These are phyloP conservation scores for Caradrina clavipalpis DNA, from an alignment of 2,888 invertebrate species.

Conservation along the genomic window DNA sequence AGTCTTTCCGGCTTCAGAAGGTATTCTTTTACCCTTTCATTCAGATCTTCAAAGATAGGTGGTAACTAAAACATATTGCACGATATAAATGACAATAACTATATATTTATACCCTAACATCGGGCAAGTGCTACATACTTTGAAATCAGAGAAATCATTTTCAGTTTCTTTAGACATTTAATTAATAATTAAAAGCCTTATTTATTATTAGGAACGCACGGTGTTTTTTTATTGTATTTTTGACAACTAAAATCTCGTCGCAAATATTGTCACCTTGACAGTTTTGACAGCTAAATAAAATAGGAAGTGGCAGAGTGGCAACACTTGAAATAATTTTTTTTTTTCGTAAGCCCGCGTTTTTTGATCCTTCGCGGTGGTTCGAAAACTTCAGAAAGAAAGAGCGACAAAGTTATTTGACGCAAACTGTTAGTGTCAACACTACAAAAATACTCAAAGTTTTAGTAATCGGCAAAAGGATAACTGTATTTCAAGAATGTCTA, in stretches of 20 bases:
- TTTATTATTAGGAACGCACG: slow-evolving; percentile 4
- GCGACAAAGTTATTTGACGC: too few relatives aligned
- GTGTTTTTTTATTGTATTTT: slow-evolving; percentile 39
- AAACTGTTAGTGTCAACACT: too few relatives aligned
- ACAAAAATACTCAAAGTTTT: not conserved
- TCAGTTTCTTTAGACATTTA: slow-evolving; percentile 74
- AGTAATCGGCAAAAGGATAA: slow-evolving; percentile 25
- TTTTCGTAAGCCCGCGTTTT: too few relatives aligned
- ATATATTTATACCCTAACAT: not conserved
- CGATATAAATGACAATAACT: not conserved
- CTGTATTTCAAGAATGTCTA: not conserved
- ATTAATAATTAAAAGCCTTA: slow-evolving; percentile 2
- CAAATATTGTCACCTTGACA: not conserved
- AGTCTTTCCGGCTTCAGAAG: slow-evolving; percentile 93
- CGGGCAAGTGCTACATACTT: slow-evolving; percentile 64
- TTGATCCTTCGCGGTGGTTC: too few relatives aligned
- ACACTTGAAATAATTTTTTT: too few relatives aligned
- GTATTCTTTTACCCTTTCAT: slow-evolving; percentile 92
- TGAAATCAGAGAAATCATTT: slow-evolving; percentile 77
- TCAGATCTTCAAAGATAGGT: slow-evolving; percentile 92
- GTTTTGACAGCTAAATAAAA: slow-evolving; percentile 15
- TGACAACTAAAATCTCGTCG: slow-evolving; percentile 11
- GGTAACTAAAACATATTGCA: slow-evolving; percentile 86
- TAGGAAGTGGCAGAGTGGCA: slow-evolving; percentile 11
- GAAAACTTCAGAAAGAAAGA: too few relatives aligned